Evolutionary conservation across 2,888 invertebrate genomes (phyloP).

Genomic region (Thereva unica): DNA sequence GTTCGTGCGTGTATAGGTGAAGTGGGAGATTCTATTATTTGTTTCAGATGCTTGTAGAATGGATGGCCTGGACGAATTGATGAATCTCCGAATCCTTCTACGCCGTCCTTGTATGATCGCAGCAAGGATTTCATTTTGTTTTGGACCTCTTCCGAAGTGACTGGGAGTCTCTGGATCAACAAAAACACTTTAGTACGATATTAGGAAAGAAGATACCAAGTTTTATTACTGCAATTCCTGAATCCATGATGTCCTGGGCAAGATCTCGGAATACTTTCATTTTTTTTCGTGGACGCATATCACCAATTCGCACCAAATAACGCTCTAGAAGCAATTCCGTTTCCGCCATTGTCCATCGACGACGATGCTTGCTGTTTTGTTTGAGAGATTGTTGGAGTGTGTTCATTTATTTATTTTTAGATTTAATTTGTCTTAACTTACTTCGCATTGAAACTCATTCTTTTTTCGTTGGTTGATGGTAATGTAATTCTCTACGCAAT

Average conservation of each 20-base stretch:
- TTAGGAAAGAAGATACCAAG: neutral
- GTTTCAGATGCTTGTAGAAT: too few species aligned
- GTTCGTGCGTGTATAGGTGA: too few species aligned
- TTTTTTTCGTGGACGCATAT: neutral
- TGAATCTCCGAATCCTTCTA: neutral
- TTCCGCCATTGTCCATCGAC: neutral
- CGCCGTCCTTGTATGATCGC: neutral
- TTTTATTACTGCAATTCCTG: neutral
- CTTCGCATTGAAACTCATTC: too few species aligned
- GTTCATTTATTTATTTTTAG: too few species aligned
- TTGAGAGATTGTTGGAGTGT: too few species aligned
- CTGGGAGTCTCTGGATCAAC: neutral
- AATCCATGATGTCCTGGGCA: neutral
- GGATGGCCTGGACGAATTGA: too few species aligned
- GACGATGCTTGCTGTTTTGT: neutral
- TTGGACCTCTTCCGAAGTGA: neutral
- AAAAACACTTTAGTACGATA: neutral
- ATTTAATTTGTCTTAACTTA: too few species aligned
- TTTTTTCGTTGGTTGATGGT: too few species aligned
- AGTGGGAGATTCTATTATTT: too few species aligned
- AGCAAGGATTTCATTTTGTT: constrained; percentile 5
- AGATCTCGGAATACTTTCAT: neutral
- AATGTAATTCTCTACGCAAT: too few species aligned
- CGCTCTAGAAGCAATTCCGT: neutral
- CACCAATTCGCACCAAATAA: neutral